Evolutionary conservation across 2,888 invertebrate species (phyloP).

Genomic region (Patella depressa): DNA sequence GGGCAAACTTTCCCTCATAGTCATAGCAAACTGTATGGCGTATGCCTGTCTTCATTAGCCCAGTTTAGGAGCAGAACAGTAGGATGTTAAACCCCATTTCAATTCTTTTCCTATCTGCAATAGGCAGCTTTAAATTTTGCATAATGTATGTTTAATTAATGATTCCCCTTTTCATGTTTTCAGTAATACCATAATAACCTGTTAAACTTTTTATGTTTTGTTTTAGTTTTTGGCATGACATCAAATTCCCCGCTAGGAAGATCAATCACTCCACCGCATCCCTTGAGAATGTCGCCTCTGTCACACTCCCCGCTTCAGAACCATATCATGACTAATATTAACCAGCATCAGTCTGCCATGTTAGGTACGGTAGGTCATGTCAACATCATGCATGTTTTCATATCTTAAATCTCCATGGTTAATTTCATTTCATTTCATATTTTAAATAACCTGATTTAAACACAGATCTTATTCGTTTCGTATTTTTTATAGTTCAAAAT

Average conservation of each 20-base stretch:
- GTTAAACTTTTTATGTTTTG: neutral
- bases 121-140: neutral
- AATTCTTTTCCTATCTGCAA: neutral
- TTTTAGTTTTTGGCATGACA: conserved; percentile 30
- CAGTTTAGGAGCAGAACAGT: too few relatives aligned
- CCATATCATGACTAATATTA: conserved; percentile 46
- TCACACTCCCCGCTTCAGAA: conserved; percentile 41
- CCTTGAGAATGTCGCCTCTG: conserved; percentile 26
- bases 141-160: neutral
- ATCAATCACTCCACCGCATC: conserved; percentile 47
- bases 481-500: too few relatives aligned
- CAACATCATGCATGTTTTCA: conserved; percentile 11
- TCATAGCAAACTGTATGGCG: too few relatives aligned
- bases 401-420: too few relatives aligned
- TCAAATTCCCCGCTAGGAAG: conserved; percentile 33
- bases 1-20: too few relatives aligned
- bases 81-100: too few relatives aligned
- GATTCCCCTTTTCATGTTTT: neutral
- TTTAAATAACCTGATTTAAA: too few relatives aligned
- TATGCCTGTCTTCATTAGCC: too few relatives aligned
- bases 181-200: too few relatives aligned
- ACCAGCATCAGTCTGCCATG: neutral
- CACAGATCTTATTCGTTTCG: too few relatives aligned
- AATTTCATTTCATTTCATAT: too few relatives aligned
- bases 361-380: too few relatives aligned